Evolutionary conservation across 2,113 vertebrate species (phyloP).

Genomic region (Gulo gulo): DNA sequence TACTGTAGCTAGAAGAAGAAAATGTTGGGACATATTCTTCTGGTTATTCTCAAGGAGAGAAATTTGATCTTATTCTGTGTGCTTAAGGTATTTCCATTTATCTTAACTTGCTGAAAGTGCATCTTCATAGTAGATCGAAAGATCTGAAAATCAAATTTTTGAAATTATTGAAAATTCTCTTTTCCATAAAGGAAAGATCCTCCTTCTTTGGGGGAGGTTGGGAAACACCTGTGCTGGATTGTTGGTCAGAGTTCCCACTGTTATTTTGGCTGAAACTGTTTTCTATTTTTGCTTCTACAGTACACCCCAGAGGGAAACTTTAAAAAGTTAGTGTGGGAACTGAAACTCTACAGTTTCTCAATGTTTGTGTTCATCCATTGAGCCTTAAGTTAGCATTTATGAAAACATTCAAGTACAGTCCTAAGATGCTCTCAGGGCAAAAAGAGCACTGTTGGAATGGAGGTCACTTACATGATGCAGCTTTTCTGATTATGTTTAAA

Average conservation of each 20-base stretch:
- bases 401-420: slow-evolving; percentile 24
- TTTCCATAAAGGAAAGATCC: not conserved
- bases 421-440: not conserved
- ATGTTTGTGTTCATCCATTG: slow-evolving; percentile 5
- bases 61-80: slow-evolving; percentile 16
- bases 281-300: slow-evolving; percentile 56
- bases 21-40: not conserved
- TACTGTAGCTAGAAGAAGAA: not conserved
- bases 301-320: slow-evolving; percentile 37
- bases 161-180: not conserved
- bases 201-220: not conserved
- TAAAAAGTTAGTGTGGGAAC: slow-evolving; percentile 60
- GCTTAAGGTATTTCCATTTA: not conserved
- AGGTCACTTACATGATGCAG: not conserved
- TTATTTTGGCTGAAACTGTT: slow-evolving; percentile 37
- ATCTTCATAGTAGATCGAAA: not conserved
- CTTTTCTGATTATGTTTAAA: not conserved
- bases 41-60: slow-evolving; percentile 1
- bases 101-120: not conserved
- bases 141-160: not conserved
- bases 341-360: slow-evolving; percentile 33
- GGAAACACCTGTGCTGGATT: not conserved
- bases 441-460: not conserved
- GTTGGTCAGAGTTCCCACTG: not conserved
- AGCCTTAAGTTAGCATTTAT: slow-evolving; percentile 22